Conservation (phyloP, 2,888 invertebrate species). For the Trichopria drosophilae region DNA sequence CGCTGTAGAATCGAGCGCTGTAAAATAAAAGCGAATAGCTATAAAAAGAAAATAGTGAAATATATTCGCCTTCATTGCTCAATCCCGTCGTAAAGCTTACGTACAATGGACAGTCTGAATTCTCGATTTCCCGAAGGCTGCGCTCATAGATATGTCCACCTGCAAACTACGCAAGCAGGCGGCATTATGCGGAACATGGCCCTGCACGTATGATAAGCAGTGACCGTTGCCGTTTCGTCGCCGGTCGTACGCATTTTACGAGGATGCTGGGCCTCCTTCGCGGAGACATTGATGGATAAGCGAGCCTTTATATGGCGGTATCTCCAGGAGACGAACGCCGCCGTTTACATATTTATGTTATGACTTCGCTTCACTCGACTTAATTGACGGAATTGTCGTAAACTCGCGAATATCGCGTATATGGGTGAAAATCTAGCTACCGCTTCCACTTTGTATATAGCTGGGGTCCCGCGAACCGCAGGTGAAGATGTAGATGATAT, state of each 20-base stretch:
- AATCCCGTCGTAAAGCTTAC: too few species aligned
- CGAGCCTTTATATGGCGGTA: constrained; percentile 52
- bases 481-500: too few species aligned
- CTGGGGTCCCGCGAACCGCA: constrained; percentile 21
- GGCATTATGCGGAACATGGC: constrained; percentile 33
- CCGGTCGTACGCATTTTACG: constrained; percentile 48
- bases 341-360: constrained; percentile 58
- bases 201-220: constrained; percentile 50
- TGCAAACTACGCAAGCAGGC: constrained; percentile 2
- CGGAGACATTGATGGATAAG: constrained; percentile 58
- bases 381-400: constrained; percentile 58
- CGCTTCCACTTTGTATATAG: constrained; percentile 19
- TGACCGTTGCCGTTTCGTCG: constrained; percentile 48
- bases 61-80: constrained; percentile 33
- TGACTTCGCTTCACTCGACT: constrained; percentile 54
- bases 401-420: constrained; percentile 53
- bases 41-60: too few species aligned
- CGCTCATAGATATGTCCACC: constrained; percentile 19
- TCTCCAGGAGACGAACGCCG: constrained; percentile 32
- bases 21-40: too few species aligned
- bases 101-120: too few species aligned
- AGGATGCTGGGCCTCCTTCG: constrained; percentile 47
- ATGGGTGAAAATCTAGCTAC: constrained; percentile 7
- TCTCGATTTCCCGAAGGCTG: constrained; percentile 30
- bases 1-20: too few species aligned